These are phyloP conservation scores for Neoascia interrupta DNA, from an alignment of 2,888 invertebrate species.

Conservation along the genomic window DNA sequence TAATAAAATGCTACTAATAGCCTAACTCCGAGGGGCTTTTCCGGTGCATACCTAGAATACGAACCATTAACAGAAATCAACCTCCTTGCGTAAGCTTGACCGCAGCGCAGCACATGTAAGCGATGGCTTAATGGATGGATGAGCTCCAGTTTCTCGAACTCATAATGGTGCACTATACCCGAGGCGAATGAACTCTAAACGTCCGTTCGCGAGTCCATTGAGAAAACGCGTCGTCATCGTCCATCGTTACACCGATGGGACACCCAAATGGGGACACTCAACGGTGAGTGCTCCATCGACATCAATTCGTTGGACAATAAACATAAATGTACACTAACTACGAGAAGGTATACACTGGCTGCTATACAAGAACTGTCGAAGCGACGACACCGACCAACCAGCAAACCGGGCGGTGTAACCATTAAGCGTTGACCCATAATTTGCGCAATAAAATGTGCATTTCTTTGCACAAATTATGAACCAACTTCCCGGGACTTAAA, in stretches of 20 bases:
- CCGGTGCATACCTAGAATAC: slow-evolving; percentile 2
- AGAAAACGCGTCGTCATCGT: slow-evolving; percentile 49
- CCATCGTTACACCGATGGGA: slow-evolving; percentile 35
- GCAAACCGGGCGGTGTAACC: slow-evolving; percentile 5
- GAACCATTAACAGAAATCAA: slow-evolving; percentile 28
- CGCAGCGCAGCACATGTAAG: slow-evolving; percentile 5
- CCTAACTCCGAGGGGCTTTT: slow-evolving; percentile 27
- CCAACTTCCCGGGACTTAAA: slow-evolving; percentile 22
- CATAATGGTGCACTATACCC: slow-evolving; percentile 15
- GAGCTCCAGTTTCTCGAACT: slow-evolving; percentile 18
- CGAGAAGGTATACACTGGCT: no score
- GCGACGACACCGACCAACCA: neutral
- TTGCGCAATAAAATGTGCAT: slow-evolving; percentile 48
- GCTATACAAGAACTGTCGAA: no score
- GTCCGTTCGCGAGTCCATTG: slow-evolving; percentile 48
- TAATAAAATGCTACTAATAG: slow-evolving; percentile 36
- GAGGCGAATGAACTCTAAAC: slow-evolving; percentile 57
- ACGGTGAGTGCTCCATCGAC: slow-evolving; percentile 52
- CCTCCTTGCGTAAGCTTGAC: neutral
- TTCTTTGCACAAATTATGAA: slow-evolving; percentile 12
- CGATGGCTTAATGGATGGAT: slow-evolving; percentile 34
- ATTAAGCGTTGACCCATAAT: slow-evolving; percentile 59
- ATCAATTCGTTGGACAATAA: slow-evolving; percentile 63
- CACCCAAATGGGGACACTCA: slow-evolving; percentile 61
- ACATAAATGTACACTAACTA: slow-evolving; percentile 47